Evolutionary conservation across 2,113 vertebrate genomes (phyloP).

Genomic region (Pygoscelis antarcticus): DNA sequence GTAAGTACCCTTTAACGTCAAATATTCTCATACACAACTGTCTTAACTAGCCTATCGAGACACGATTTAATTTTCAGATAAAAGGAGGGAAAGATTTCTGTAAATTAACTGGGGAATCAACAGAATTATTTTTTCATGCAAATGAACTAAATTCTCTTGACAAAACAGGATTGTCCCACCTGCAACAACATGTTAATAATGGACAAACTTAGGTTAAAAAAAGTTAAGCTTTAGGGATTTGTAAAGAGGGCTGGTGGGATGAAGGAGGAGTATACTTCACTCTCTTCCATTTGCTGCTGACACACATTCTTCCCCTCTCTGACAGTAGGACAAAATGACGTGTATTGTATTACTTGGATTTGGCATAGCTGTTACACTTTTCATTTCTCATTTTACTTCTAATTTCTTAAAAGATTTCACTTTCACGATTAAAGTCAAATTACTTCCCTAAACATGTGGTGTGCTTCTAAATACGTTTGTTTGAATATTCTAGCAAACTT

Average conservation of each 20-base stretch:
- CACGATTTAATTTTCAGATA: neutral
- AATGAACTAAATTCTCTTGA: neutral
- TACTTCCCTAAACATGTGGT: neutral
- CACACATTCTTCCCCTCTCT: neutral
- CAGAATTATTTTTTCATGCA: neutral
- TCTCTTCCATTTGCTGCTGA: neutral
- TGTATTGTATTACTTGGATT: neutral
- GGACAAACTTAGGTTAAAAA: neutral
- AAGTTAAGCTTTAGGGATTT: neutral
- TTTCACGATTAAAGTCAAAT: neutral
- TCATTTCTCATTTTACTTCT: neutral
- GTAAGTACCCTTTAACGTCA: conserved; percentile 73
- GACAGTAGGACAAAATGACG: neutral
- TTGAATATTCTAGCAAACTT: neutral
- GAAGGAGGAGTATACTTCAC: neutral
- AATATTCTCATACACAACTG: neutral
- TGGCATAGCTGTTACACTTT: neutral
- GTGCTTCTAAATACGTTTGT: neutral
- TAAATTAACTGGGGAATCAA: neutral
- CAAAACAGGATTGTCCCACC: neutral
- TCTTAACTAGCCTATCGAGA: neutral
- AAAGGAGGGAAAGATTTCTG: neutral
- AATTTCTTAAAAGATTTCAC: neutral
- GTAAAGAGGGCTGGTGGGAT: neutral
- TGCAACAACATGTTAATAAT: neutral